Base-by-base conservation (phyloP, 2,113 vertebrate species). In the Sylvilagus bachmani region DNA sequence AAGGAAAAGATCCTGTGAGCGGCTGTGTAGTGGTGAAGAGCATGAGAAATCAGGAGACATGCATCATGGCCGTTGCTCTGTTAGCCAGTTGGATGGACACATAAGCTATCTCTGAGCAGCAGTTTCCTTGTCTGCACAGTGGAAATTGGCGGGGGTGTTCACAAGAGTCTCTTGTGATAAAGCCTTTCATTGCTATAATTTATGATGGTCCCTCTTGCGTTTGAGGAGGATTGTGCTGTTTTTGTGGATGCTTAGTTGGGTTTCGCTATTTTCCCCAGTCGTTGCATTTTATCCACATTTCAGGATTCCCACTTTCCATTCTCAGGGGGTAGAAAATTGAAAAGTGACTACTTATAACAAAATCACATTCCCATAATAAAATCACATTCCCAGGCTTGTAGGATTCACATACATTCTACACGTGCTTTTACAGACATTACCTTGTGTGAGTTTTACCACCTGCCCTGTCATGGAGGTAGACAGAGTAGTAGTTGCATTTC, bases 251-350 rank as follows among this genome's bases (percentile, higher is more conserved):
- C 51, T 92, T 44, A 80, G 0, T 62, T 44, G 8, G 58, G 44
- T 79, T 91, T 64, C 81, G 70, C 38, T 58, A 29, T 81, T 6
- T 2, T 27, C 55, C 66, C 73, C 27, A 92, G 1, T 51, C 86
- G 53, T 92, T 90, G n/a, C 33, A 88, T 95, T 96, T 94, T 86
- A 75, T 89, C 6, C 19, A 38, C 86, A 58, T 77, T 92, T 75
- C 10, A 19, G 83, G 71, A 61, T 58, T 90, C 49, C 55, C 66
- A 53, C 51, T 14, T 53, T 90, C 36, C 24, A 29, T 67, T 92
- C 24, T 87, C 7, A 62, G 83, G 31, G 67, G 36, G n/a, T 78
- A 9, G 12, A 70, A 78, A 77, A 36, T 79, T 91, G n/a, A 94
- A 33, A n/a, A 33, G 14, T 58, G 33, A 44, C 21, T 78, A 2